Conservation (phyloP, 2,797 vertebrate genomes). For the Leptoclinus maculatus region DNA sequence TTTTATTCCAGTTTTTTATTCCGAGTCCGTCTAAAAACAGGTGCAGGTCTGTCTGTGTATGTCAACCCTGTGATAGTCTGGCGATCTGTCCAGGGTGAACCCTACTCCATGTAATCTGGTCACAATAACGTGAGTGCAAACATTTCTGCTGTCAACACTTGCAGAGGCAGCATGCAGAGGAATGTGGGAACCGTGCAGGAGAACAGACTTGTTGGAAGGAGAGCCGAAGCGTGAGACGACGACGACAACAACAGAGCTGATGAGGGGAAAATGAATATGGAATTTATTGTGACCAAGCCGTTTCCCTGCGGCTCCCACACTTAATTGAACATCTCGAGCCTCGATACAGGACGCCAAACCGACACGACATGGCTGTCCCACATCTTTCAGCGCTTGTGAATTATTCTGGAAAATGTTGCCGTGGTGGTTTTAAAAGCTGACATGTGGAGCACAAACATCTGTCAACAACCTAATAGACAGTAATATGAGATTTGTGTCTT, state of each 20-base stretch:
- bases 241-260: neutral
- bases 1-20: neutral
- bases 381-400: neutral
- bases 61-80: too few relatives aligned
- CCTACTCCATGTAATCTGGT: neutral
- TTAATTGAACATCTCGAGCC: neutral
- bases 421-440: constrained; percentile 17
- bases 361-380: neutral
- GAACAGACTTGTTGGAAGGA: neutral
- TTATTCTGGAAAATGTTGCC: constrained; percentile 23
- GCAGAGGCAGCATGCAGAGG: neutral
- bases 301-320: constrained; percentile 13
- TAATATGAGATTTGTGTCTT: too few relatives aligned
- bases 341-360: constrained; percentile 27
- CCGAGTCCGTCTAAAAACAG: neutral
- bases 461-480: neutral
- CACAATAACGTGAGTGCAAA: neutral
- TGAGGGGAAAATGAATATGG: neutral
- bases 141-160: neutral
- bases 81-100: too few relatives aligned
- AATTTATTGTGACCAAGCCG: constrained; percentile 4
- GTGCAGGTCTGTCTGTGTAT: too few relatives aligned
- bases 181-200: neutral
- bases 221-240: constrained; percentile 5
- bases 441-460: neutral